Percentiles rank a stretch among this genome's conserved stretches.
Conservation (phyloP, 2,888 invertebrate genomes). For the Plagodis pulveraria region DNA sequence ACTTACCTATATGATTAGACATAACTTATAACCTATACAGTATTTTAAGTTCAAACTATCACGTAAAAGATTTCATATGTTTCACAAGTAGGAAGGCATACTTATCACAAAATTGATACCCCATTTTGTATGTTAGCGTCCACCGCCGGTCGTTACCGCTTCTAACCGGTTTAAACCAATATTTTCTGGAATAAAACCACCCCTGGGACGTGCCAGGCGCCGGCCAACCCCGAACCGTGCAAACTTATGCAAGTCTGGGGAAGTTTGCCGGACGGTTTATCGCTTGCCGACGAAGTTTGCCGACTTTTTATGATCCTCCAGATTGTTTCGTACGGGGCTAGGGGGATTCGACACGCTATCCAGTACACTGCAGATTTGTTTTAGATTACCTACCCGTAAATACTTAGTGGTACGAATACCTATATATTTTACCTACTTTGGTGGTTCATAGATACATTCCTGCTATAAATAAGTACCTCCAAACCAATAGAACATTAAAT, state of each 20-base stretch:
- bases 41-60: neutral
- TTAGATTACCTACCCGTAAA: neutral
- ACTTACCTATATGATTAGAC: too few species aligned
- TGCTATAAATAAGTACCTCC: too few species aligned
- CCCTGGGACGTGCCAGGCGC: slow-evolving; percentile 59
- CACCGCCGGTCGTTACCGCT: slow-evolving; percentile 21
- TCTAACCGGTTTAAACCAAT: slow-evolving; percentile 38
- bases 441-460: too few species aligned
- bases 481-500: too few species aligned
- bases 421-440: too few species aligned
- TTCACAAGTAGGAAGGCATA: neutral
- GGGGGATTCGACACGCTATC: slow-evolving; percentile 19
- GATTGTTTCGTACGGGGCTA: slow-evolving; percentile 34
- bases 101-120: neutral
- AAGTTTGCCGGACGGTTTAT: slow-evolving; percentile 34
- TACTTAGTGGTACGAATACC: too few species aligned
- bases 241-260: slow-evolving; percentile 57
- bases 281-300: slow-evolving; percentile 42
- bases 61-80: neutral
- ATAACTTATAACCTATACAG: too few species aligned
- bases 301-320: slow-evolving; percentile 38
- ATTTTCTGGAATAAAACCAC: slow-evolving; percentile 38
- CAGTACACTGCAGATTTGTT: neutral
- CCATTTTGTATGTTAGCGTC: neutral
- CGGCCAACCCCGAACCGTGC: slow-evolving; percentile 51